Percentiles rank a stretch among this genome's conserved stretches.
These are phyloP conservation scores for Corbicula japonica DNA, from an alignment of 2,888 invertebrate genomes.

Conservation along the genomic window DNA sequence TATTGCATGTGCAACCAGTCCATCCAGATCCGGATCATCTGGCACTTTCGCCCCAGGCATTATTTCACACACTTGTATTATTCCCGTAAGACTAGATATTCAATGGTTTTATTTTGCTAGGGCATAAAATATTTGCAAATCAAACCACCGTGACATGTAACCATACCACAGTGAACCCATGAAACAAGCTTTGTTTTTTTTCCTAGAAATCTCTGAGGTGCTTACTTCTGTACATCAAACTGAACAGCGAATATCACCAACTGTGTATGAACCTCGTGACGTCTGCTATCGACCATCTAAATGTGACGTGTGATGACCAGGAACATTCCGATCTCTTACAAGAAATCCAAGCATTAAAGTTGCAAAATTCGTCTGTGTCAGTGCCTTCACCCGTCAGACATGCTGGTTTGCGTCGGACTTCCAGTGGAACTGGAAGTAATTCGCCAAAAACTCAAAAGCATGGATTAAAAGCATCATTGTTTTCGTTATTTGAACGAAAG, in stretches of 20 bases:
- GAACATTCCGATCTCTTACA: conserved; percentile 73
- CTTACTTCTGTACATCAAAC: conserved; percentile 76
- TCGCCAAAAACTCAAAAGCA: conserved; percentile 71
- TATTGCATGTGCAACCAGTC: too few relatives aligned
- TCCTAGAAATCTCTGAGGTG: conserved; percentile 76
- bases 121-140: too few relatives aligned
- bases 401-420: conserved; percentile 63
- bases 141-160: too few relatives aligned
- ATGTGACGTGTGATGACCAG: conserved; percentile 66
- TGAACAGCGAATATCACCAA: conserved; percentile 79
- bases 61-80: too few relatives aligned
- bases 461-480: conserved; percentile 72
- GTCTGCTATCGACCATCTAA: conserved; percentile 72
- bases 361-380: conserved; percentile 56
- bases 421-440: conserved; percentile 65
- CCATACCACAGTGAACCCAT: too few relatives aligned
- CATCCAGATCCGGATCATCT: too few relatives aligned
- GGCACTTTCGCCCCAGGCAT: too few relatives aligned
- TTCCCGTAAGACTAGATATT: too few relatives aligned
- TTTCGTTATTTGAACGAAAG: conserved; percentile 80
- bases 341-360: conserved; percentile 69
- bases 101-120: too few relatives aligned
- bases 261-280: conserved; percentile 74
- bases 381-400: conserved; percentile 56
- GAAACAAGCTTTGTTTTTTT: conserved; percentile 19